Evolutionary conservation across 2,888 invertebrate species (phyloP), one percentile per base, ranked within the genome.

Genomic region (Lasioglossum figueresi): DNA sequence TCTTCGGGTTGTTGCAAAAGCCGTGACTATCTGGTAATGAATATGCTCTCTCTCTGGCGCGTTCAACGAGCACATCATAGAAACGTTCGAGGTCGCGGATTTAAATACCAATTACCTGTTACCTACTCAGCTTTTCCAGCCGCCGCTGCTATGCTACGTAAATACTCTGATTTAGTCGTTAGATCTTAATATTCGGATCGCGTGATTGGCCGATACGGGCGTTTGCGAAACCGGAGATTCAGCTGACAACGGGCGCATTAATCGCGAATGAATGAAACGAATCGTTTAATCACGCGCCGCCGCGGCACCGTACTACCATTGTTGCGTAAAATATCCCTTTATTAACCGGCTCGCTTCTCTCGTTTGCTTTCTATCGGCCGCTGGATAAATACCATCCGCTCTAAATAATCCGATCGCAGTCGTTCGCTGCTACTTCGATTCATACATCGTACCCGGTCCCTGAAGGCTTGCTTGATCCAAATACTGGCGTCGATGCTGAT

Each of bases 21-120:
- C 81, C 75, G 52, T 56, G 80, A 63, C 83, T 86, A 83, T 76
- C 77, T 75, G 68, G 74, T 76, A 80, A 79, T 76, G 87, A 89
- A 88, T 88, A 88, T 87, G 31, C 63, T 31, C 59, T 63, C 63
- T 63, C 87, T 87, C 85, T 86, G 83, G 89, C 88, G 10, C 52
- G 52, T 52, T 52, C 8, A 89, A 88, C 88, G 89, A 85, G 76
- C 90, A 90, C 90, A 90, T 86, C 86, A 86, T 83, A 87, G 89
- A 89, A 89, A 86, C 89, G 89, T 63, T 90, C 89, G 84, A 83
- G 84, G 84, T 66, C 84, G 68, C 66, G 79, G 43, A 75, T 84
- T 84, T 84, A 84, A 84, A 84, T 84, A 84, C 79, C 84, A 83
- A 83, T 84, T 83, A 83, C 84, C 84, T 79, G 84, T 84, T 84